phyloP scores from a whole-genome alignment of 1,140 invertebrate genomes.

The Heliconius hermathena region DNA sequence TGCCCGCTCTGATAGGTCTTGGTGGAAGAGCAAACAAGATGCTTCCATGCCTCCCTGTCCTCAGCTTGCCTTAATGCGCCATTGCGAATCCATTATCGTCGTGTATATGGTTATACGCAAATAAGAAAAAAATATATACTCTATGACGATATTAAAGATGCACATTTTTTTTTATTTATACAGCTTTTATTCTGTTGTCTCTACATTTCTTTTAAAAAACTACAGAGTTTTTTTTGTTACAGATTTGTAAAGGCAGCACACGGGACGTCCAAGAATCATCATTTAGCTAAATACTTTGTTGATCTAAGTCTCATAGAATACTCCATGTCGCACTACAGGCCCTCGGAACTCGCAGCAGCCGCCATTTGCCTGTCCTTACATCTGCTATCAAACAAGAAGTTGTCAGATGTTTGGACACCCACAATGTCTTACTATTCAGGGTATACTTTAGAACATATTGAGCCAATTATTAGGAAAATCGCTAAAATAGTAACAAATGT shows the following conservation, averaged over 20 bases:
- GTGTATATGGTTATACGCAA: too few species aligned
- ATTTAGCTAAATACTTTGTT: slow-evolving; percentile 95
- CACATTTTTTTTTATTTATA: too few species aligned
- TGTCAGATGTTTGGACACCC: slow-evolving; percentile 82
- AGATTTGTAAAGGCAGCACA: slow-evolving; percentile 85
- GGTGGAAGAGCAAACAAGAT: too few species aligned
- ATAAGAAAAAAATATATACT: too few species aligned
- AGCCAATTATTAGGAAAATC: slow-evolving; percentile 83
- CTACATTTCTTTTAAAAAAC: too few species aligned
- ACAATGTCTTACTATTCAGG: slow-evolving; percentile 85
- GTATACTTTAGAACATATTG: slow-evolving; percentile 82
- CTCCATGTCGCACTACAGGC: slow-evolving; percentile 89
- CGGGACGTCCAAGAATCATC: slow-evolving; percentile 88
- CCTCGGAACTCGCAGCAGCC: slow-evolving; percentile 86
- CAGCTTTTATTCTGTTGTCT: neutral
- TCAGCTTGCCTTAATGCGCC: too few species aligned
- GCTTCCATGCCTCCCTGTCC: too few species aligned
- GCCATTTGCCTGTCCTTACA: slow-evolving; percentile 82
- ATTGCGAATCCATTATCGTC: too few species aligned
- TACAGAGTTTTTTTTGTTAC: slow-evolving; percentile 44
- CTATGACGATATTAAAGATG: too few species aligned
- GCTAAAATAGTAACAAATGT: slow-evolving; percentile 83
- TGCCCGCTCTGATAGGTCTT: too few species aligned
- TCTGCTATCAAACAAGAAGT: slow-evolving; percentile 71
- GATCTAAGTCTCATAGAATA: slow-evolving; percentile 94